A percentile compares a stretch with the other conserved stretches of the same genome.
These are phyloP conservation scores for Laspeyria flexula DNA, from an alignment of 2,888 invertebrate genomes.

Conservation along the genomic window DNA sequence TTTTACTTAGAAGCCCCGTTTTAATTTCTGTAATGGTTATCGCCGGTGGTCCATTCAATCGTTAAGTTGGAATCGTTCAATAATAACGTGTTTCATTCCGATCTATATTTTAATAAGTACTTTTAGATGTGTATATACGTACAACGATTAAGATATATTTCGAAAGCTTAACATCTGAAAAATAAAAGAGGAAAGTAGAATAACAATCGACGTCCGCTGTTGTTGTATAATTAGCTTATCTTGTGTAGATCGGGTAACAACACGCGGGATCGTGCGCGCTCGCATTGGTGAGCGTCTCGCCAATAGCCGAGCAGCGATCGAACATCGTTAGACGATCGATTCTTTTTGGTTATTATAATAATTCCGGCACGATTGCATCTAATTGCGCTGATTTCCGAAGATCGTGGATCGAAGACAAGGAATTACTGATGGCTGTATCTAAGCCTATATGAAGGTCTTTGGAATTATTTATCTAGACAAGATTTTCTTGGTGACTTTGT, in stretches of 20 bases:
- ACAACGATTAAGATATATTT: slow-evolving; percentile 45
- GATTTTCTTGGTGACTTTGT: neutral
- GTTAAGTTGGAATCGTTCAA: slow-evolving; percentile 62
- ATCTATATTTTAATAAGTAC: slow-evolving; percentile 67
- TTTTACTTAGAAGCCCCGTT: slow-evolving; percentile 47
- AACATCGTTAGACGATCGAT: slow-evolving; percentile 76
- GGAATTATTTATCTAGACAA: slow-evolving; percentile 38
- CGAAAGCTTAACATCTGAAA: slow-evolving; percentile 72
- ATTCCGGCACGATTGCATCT: slow-evolving; percentile 82
- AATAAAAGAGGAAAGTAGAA: slow-evolving; percentile 68
- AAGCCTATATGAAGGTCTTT: slow-evolving; percentile 45
- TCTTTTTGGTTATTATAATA: slow-evolving; percentile 85
- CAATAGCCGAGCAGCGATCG: slow-evolving; percentile 73
- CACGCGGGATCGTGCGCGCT: slow-evolving; percentile 66
- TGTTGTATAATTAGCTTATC: slow-evolving; percentile 81
- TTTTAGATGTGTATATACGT: slow-evolving; percentile 51
- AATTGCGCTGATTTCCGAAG: slow-evolving; percentile 80
- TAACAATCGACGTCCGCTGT: slow-evolving; percentile 68
- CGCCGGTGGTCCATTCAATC: slow-evolving; percentile 63
- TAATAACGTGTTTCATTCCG: slow-evolving; percentile 64
- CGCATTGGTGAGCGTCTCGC: slow-evolving; percentile 78
- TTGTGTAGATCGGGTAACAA: slow-evolving; percentile 71
- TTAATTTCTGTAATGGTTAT: slow-evolving; percentile 64
- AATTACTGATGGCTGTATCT: slow-evolving; percentile 68
- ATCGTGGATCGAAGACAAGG: slow-evolving; percentile 68